Percentiles rank a stretch among this genome's conserved stretches.
phyloP scores from a whole-genome alignment of 2,888 invertebrate genomes.

The Megaustenia siamemsis region DNA sequence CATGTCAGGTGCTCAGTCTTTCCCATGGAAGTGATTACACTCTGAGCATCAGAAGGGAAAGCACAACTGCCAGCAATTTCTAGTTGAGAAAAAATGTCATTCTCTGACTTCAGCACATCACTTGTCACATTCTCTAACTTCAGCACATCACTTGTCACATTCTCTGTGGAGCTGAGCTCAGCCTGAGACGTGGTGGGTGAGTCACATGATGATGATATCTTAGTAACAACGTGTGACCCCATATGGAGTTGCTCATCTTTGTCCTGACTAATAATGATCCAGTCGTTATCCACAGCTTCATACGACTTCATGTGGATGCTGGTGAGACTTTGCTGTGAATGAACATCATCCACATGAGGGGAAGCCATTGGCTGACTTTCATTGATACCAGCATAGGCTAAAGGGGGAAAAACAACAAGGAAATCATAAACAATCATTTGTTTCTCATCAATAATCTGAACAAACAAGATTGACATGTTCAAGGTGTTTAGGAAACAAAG shows the following conservation, averaged over 20 bases:
- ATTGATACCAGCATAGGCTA: constrained; percentile 48
- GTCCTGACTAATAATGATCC: constrained; percentile 42
- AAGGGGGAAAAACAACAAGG: neutral
- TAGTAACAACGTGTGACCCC: neutral
- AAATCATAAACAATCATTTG: neutral
- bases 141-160: neutral
- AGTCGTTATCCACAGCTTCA: constrained; percentile 36
- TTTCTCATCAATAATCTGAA: too few species aligned
- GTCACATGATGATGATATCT: neutral
- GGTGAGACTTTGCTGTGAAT: constrained; percentile 47
- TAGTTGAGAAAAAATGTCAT: constrained; percentile 45
- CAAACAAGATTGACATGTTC: too few species aligned
- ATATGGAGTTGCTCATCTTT: neutral
- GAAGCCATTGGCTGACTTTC: constrained; percentile 48
- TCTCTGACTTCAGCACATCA: neutral
- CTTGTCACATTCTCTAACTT: neutral
- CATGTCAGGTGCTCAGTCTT: neutral
- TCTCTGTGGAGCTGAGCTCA: neutral
- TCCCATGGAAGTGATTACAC: neutral
- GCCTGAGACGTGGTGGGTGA: neutral
- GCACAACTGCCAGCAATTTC: constrained; percentile 41
- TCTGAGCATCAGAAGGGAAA: constrained; percentile 12
- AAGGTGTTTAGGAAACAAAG: too few species aligned
- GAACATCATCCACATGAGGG: constrained; percentile 32
- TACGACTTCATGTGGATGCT: constrained; percentile 37